Conservation (phyloP, 2,888 invertebrate species). For the Flexamia atlantica region DNA sequence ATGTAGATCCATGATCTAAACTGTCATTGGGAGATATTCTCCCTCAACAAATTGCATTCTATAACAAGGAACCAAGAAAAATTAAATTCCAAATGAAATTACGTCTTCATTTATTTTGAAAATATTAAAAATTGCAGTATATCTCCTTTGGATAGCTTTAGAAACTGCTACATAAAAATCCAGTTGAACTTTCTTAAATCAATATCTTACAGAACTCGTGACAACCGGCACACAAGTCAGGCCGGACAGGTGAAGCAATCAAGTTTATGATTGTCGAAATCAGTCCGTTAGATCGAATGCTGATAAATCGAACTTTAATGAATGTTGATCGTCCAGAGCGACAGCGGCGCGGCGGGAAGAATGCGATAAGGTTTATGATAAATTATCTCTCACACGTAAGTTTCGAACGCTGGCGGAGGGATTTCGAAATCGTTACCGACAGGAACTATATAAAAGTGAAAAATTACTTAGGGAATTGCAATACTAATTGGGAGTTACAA, state of each 20-base stretch:
- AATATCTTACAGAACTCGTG: no score
- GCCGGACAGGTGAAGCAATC: not conserved
- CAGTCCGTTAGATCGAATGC: not conserved
- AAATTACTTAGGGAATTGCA: not conserved
- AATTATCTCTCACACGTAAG: not conserved
- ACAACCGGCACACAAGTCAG: no score
- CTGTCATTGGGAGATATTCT: no score
- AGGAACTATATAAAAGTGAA: conserved; percentile 12
- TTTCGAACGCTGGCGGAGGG: not conserved
- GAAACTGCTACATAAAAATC: no score
- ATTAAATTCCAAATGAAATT: no score
- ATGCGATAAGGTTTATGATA: not conserved
- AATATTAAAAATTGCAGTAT: no score
- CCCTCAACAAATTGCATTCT: no score
- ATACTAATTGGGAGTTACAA: not conserved
- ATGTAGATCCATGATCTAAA: no score
- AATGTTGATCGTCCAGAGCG: not conserved
- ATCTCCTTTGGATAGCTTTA: no score
- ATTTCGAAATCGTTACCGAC: not conserved
- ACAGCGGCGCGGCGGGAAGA: not conserved
- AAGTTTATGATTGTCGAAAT: not conserved
- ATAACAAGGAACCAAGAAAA: no score
- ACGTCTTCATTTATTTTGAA: no score
- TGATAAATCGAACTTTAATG: conserved; percentile 12
- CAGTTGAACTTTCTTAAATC: no score